These are phyloP conservation scores for Heliconius hermathena DNA, from an alignment of 1,140 invertebrate species.

Conservation along the genomic window DNA sequence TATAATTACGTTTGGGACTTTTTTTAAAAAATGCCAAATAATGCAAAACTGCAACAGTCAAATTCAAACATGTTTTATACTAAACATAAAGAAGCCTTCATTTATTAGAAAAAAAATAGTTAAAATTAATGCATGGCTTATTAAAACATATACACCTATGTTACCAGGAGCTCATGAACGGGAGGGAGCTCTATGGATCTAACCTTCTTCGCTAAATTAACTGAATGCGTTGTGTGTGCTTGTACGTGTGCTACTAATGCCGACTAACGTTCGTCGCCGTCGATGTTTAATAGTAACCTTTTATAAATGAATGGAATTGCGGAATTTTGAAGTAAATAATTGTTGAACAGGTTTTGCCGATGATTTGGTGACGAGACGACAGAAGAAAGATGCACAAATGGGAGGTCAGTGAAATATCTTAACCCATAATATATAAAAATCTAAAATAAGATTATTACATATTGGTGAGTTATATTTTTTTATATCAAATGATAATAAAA, in stretches of 20 bases:
- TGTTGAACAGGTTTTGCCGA: conserved; percentile 76
- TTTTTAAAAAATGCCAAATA: not conserved
- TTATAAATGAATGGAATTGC: conserved; percentile 44
- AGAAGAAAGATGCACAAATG: conserved; percentile 80
- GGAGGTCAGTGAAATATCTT: conserved; percentile 54
- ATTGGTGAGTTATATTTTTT: too few species aligned
- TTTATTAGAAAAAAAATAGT: not conserved
- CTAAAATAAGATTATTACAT: too few species aligned
- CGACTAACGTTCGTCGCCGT: conserved; percentile 66
- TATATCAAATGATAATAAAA: too few species aligned
- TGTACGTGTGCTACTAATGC: conserved; percentile 75
- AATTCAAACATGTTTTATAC: not conserved
- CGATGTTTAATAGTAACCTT: conserved; percentile 52
- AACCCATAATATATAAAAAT: not conserved
- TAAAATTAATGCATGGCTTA: conserved; percentile 34
- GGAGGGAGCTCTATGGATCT: conserved; percentile 56
- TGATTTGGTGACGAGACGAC: conserved; percentile 83
- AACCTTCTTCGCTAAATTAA: conserved; percentile 64
- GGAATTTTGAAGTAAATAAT: conserved; percentile 29
- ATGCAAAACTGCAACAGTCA: not conserved
- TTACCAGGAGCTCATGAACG: conserved; percentile 25
- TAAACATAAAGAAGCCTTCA: not conserved
- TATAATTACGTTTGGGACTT: not conserved
- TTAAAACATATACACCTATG: not conserved
- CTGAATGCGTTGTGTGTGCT: conserved; percentile 71